Percentiles rank a stretch among this genome's conserved stretches.
Evolutionary conservation across 2,797 vertebrate genomes (phyloP).

Genomic region (Sebastes alutus): DNA sequence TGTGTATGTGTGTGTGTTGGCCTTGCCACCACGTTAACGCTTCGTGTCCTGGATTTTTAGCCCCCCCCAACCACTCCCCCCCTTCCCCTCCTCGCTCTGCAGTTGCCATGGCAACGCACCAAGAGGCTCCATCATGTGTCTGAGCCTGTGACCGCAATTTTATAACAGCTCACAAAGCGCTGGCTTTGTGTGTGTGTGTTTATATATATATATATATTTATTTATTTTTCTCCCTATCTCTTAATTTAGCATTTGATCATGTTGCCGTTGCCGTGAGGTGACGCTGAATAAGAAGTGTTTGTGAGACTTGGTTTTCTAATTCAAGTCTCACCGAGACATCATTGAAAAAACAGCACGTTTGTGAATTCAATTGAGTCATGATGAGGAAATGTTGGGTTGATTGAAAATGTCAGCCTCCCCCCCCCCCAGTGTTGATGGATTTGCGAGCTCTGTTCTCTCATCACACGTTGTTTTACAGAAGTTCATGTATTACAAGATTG

Average conservation of each 20-base stretch:
- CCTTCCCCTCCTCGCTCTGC: slow-evolving; percentile 26
- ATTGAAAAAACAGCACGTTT: neutral
- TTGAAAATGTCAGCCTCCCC: neutral
- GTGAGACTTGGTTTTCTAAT: neutral
- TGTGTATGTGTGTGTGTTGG: slow-evolving; percentile 6
- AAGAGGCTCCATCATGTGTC: slow-evolving; percentile 74
- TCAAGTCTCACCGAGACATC: neutral
- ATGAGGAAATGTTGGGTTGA: neutral
- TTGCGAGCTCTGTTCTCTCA: neutral
- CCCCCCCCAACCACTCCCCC: neutral
- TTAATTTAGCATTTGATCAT: slow-evolving; percentile 50
- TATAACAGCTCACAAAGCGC: slow-evolving; percentile 53
- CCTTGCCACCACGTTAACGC: slow-evolving; percentile 53
- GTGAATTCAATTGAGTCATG: neutral
- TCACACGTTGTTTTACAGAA: neutral
- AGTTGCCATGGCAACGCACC: slow-evolving; percentile 83
- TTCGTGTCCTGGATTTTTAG: slow-evolving; percentile 29
- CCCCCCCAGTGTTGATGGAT: neutral
- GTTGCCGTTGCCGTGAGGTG: slow-evolving; percentile 6
- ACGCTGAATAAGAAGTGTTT: slow-evolving; percentile 6
- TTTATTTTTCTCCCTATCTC: neutral
- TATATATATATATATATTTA: neutral
- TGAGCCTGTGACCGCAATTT: slow-evolving; percentile 66
- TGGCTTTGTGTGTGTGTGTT: slow-evolving; percentile 56
- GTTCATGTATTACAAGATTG: neutral